Conservation (phyloP, 2,888 invertebrate species). For the Dermolepida albohirtum region DNA sequence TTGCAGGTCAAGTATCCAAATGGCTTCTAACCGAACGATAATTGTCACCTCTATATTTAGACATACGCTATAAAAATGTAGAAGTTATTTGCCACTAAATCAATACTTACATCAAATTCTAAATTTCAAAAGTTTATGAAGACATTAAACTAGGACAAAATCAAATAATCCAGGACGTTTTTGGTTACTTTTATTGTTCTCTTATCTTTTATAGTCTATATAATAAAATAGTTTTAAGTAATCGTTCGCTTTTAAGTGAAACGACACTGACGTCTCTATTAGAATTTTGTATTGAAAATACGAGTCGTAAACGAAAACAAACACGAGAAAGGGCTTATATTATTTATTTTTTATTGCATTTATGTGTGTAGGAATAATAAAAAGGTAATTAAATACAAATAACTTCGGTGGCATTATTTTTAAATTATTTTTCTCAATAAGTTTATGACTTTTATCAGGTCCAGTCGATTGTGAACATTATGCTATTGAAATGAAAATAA, state of each 20-base stretch:
- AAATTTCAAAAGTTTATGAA: conserved; percentile 21
- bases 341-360: conserved; percentile 14
- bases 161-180: conserved; percentile 5
- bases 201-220: conserved; percentile 4
- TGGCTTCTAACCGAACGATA: conserved; percentile 43
- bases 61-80: conserved; percentile 23
- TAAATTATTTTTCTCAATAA: neutral
- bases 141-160: conserved; percentile 22
- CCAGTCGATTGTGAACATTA: too few relatives aligned
- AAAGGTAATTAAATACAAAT: conserved; percentile 12
- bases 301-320: conserved; percentile 12
- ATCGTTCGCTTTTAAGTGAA: conserved; percentile 16
- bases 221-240: conserved; percentile 7
- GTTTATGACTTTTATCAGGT: too few relatives aligned
- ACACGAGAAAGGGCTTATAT: conserved; percentile 21
- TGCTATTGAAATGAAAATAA: too few relatives aligned
- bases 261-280: conserved; percentile 4
- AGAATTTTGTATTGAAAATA: neutral
- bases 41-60: conserved; percentile 44
- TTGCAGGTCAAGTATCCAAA: conserved; percentile 43
- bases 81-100: conserved; percentile 28
- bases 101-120: conserved; percentile 19
- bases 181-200: conserved; percentile 23
- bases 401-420: conserved; percentile 24
- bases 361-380: conserved; percentile 9